Base-by-base conservation (phyloP, 2,888 invertebrate species). In the Drosophila phalerata region DNA sequence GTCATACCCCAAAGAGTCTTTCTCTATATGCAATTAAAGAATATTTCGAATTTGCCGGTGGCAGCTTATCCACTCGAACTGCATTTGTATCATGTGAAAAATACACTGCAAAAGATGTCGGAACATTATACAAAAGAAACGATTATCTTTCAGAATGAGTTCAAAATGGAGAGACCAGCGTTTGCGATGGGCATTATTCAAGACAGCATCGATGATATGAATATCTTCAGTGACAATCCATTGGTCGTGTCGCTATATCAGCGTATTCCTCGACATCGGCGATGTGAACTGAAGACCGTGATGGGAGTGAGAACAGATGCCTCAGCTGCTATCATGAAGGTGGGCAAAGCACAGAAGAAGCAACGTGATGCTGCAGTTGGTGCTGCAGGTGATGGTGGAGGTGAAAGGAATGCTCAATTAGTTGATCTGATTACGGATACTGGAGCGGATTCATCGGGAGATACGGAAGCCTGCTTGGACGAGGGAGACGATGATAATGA, bases 161-260 rank as follows among this genome's bases (percentile, higher is more conserved):
- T 90, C 45, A 11, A 65, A 1, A 19, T 60, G 30, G 53, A 76
- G 5, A 79, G 71, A 11, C 91, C 91, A 0, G 81, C 83, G 0
- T 91, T 90, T 53, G 81, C 90, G 0, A 34, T 91, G 51, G 85
- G 81, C 6, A 77, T 91, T 10, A 72, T 84, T 22, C 91, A 91
- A 67, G 91, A 91, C n/a, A 79, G 73, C 25, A 69, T 90, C 11
- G 84, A 90, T 1, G 85, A 90, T n/a, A 68, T 90, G 69, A 90
- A 90, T 51, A 62, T 34, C 0, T 81, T 90, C 28, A 83, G 89
- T 51, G 89, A 91, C 40, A 83, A 81, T 75, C 91, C 91, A 1
- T 30, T 91, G 55, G 15, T 88, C 8, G 51, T 91, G 0, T 80
- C 89, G 0, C 53, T 91, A 5, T 90, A 89, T 53, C 81, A 88